Base-by-base conservation (phyloP, 2,888 invertebrate species). In the Pollenia angustigena region DNA sequence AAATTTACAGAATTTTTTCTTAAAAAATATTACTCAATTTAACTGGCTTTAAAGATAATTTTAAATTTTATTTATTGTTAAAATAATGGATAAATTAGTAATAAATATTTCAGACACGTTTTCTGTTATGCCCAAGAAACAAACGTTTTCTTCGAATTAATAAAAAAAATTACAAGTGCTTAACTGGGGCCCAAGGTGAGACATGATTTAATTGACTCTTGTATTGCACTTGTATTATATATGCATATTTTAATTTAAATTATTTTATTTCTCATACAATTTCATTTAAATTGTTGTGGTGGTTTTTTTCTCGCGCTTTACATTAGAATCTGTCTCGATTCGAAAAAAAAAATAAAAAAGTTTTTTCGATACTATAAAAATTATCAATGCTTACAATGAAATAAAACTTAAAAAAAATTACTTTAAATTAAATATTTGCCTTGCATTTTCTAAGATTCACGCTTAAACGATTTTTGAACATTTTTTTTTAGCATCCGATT, bases 191-290 rank as follows among this genome's bases (percentile, higher is more conserved):
- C 62, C 62, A 62, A 71, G 80, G 62, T 62, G 52, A 80, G 44
- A 11, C 32, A 16, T 46, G 32, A 16, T 44, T 44, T 16, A 80
- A 62, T 46, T 60, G 62, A 80, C 32, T 32, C 32, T 32, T 32
- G 7, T 62, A 14, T 42, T 44, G 58, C 71, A 80, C 9, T 62
- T 71, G 69, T 71, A 23, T 48, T 69, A 23, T 50, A 71, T 71
- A 52, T 62, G 54, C 23, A 23, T 23, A 23, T 80, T 71, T 62
- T 52, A 52, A 56, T 81, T 64, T 72, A 72, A 81, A 72, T 72
- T 64, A 56, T 81, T 72, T 72, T 72, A 64, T 72, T 81, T 9
- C 64, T 64, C 54, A 80, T 54, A 44, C 80, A 71, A 54, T 71
- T 71, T 80, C 44, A 71, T 80, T 80, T 71, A 62, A 71, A 7